Evolutionary conservation across 2,113 vertebrate genomes (phyloP), one percentile per base, ranked within the genome.

Genomic region (Trachemys scripta): DNA sequence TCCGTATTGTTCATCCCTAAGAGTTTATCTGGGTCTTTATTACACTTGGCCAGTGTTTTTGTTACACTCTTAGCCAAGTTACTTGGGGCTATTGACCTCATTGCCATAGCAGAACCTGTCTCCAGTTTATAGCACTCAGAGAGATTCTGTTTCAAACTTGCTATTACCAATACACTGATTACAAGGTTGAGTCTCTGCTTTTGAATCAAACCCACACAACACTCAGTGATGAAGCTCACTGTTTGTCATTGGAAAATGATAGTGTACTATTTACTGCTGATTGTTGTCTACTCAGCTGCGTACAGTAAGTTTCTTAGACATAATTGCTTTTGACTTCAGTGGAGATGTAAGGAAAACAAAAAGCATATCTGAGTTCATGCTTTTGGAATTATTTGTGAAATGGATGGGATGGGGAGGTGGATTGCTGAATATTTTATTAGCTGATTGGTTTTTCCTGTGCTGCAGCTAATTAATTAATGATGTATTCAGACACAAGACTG

Each of bases 91-190:
- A 20, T 80, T 94, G 87, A n/a, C 47, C 86, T 90, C 6, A 2
- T 83, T 4, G 17, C 10, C 0, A 0, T 83, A 25, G 5, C 0
- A 89, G 80, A 85, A 69, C 2, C 59, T 69, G 35, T 38, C 38
- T 90, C 38, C 88, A 50, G 62, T 65, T 79, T 87, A 22, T 47
- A 79, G 79, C 10, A 5, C 42, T 81, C 69, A 0, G 1, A 35
- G 47, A 87, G 47, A 76, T 78, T 69, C 51, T 65, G 24, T 20
- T 81, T 80, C 50, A 69, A 42, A 47, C 47, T 11, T 35, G 76
- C 4, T 87, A 38, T 4, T 92, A 13, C n/a, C 80, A 79, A 29
- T 49, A 62, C 25, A 38, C 4, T 79, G 65, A 35, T 65, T 76
- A 10, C 14, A 47, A 50, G 75, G 7, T 59, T 90, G 82, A 13